Base-by-base conservation (phyloP, 2,113 vertebrate genomes). In the Scomber japonicus region DNA sequence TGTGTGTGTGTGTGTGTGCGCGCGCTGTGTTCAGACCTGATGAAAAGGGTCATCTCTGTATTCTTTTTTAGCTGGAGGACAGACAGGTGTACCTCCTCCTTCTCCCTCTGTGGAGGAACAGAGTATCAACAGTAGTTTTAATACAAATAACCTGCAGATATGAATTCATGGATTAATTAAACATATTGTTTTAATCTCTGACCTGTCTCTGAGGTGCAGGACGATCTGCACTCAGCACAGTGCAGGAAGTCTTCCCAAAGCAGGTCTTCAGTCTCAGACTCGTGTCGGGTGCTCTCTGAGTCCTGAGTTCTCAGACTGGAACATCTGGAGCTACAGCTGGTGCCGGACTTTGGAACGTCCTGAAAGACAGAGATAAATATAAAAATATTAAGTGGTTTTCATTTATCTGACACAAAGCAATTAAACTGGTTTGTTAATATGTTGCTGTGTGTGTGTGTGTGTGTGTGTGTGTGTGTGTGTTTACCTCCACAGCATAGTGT, bases 231-330 rank as follows among this genome's bases (percentile, higher is more conserved):
- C 92, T 99, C 98, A 0, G 98, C 97, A 75, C 97, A 97, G 93
- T 98, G 98, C 67, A 99, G 92, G 77, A 99, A 96, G 85, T 99
- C 98, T 79, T 99, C 98, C 98, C 98, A 99, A 73, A 99, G 94
- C 40, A 99, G 91, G 87, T 99, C 98, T 89, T 99, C 98, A 0
- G 98, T 98, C 94, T 99, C 98, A 0, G 98, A 99, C 90, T 98
- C 98, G 0, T 97, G 98, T 30, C 97, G 95, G 0, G 96, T 92
- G 82, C 97, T 99, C 93, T 99, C 98, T 0, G 97, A 99, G 94
- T 99, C 98, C 64, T 96, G 97, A 67, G 94, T 94, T 83, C 97
- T 96, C 84, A 97, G 97, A 92, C 97, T 98, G 71, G 97, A 98
- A 86, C 98, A 98, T 61, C 97, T 96, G 56, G 97, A 99, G 87